Evolutionary conservation across 2,888 invertebrate genomes (phyloP).

Genomic region (Philaethria dido): DNA sequence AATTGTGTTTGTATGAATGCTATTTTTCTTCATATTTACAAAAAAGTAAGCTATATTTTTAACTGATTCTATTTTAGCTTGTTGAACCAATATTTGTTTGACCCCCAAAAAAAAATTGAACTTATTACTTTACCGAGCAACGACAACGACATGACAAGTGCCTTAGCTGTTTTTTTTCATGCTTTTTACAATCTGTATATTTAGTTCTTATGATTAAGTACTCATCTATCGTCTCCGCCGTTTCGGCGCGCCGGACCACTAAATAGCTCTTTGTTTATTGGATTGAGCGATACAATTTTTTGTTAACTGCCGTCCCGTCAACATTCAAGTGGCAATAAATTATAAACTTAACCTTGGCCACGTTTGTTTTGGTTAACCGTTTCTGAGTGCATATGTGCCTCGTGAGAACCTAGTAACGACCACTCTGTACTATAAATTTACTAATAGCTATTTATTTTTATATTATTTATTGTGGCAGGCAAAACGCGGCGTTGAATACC

Average conservation of each 20-base stretch:
- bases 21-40: no score
- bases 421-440: constrained; percentile 27
- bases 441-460: constrained; percentile 33
- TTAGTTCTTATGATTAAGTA: constrained; percentile 12
- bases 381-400: constrained; percentile 65
- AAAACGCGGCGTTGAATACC: no score
- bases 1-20: no score
- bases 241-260: constrained; percentile 42
- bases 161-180: neutral
- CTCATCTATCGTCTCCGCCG: constrained; percentile 19
- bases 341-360: constrained; percentile 78
- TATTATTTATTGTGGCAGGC: constrained; percentile 9
- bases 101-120: neutral
- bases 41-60: neutral
- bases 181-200: neutral
- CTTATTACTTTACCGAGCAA: neutral
- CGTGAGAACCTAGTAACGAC: constrained; percentile 67
- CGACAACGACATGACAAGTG: neutral
- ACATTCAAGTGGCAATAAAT: constrained; percentile 77
- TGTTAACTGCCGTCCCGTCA: constrained; percentile 67
- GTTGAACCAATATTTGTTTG: neutral
- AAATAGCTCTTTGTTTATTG: constrained; percentile 67
- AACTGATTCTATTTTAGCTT: neutral
- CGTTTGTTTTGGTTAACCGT: constrained; percentile 76
- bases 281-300: constrained; percentile 61